Percentiles rank a stretch among this genome's conserved stretches.
These are phyloP conservation scores for Agrypnia vestita DNA, from an alignment of 1,140 invertebrate genomes.

Conservation along the genomic window DNA sequence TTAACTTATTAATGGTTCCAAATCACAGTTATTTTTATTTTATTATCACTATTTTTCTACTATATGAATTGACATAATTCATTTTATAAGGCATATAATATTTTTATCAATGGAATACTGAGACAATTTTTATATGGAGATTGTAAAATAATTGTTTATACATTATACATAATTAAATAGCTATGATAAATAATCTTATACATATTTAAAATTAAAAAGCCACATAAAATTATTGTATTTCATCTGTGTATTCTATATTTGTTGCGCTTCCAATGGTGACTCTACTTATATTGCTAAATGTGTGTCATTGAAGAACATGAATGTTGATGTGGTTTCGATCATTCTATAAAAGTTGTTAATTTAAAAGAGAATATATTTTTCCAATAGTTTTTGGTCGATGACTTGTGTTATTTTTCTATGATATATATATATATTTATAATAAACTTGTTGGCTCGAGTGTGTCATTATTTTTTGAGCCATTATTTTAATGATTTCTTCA, in stretches of 20 bases:
- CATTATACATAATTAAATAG: conserved; percentile 8
- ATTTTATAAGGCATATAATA: too few relatives aligned
- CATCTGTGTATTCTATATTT: conserved; percentile 45
- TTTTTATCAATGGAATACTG: neutral
- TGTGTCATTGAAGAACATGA: neutral
- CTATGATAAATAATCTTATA: conserved; percentile 7
- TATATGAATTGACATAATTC: neutral
- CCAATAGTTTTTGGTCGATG: conserved; percentile 57
- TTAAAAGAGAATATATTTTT: conserved; percentile 60
- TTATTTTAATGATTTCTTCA: neutral
- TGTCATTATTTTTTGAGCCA: conserved; percentile 17
- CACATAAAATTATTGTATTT: neutral
- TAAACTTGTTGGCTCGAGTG: conserved; percentile 32
- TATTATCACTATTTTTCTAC: neutral
- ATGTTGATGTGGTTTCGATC: conserved; percentile 43
- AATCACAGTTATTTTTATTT: neutral
- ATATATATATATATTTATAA: conserved; percentile 21
- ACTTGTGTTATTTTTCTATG: conserved; percentile 58
- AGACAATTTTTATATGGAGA: neutral
- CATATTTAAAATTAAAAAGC: conserved; percentile 9
- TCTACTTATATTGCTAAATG: conserved; percentile 37
- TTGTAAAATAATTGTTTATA: conserved; percentile 15
- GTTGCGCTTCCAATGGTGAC: conserved; percentile 59
- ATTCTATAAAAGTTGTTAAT: conserved; percentile 48
- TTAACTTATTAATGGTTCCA: conserved; percentile 17